These are phyloP conservation scores for Ips typographus DNA, from an alignment of 1,140 invertebrate genomes.

Conservation along the genomic window DNA sequence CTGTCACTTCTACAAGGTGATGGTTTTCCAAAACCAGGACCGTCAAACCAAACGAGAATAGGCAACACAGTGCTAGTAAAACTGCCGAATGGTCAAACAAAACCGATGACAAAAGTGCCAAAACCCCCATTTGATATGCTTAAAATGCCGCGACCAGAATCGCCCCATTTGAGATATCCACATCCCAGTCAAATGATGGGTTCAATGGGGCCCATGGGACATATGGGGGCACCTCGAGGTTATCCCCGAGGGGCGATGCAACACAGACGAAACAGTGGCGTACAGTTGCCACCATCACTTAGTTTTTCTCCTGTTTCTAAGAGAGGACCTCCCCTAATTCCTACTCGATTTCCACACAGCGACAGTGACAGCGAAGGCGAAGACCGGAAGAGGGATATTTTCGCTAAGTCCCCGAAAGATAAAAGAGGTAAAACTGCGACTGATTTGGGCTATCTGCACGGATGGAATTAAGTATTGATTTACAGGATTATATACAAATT, in stretches of 20 bases:
- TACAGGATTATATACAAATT: no score
- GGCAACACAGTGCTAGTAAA: conserved; percentile 64
- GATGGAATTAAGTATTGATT: no score
- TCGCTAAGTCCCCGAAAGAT: conserved; percentile 25
- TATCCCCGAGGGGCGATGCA: conserved; percentile 35
- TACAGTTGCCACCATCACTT: conserved; percentile 56
- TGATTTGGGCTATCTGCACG: no score
- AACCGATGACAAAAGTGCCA: conserved; percentile 51
- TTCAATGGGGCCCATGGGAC: conserved; percentile 13
- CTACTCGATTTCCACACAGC: conserved; percentile 34
- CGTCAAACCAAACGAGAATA: conserved; percentile 46
- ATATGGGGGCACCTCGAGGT: conserved; percentile 37
- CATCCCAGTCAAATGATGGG: conserved; percentile 1
- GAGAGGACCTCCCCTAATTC: conserved; percentile 32
- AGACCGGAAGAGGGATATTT: conserved; percentile 22
- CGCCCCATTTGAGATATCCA: conserved; percentile 5
- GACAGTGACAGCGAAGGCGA: conserved; percentile 47
- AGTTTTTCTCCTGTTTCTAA: conserved; percentile 58
- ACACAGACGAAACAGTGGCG: conserved; percentile 36
- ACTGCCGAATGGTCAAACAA: conserved; percentile 61
- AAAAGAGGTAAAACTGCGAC: conserved; percentile 10
- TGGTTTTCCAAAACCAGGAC: conserved; percentile 52
- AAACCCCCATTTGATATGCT: conserved; percentile 48
- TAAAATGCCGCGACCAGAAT: conserved; percentile 29
- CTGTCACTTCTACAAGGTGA: conserved; percentile 70